Conservation (phyloP, 2,888 invertebrate genomes). For the Punctoribates punctum region DNA sequence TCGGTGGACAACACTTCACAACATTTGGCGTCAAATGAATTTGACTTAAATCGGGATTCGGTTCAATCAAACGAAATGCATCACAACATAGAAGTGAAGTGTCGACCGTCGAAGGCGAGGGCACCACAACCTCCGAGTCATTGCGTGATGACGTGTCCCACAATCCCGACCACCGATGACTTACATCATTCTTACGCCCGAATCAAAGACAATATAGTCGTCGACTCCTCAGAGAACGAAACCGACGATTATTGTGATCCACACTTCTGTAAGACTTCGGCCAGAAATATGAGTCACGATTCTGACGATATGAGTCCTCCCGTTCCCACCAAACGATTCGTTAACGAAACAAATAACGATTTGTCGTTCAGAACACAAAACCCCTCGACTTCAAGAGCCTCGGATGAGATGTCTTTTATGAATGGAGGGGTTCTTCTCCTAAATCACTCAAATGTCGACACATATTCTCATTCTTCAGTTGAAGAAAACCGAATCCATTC, state of each 20-base stretch:
- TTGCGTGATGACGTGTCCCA: background rate
- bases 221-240: conserved; percentile 40
- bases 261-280: background rate
- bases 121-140: conserved; percentile 12
- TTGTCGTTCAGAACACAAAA: background rate
- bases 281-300: background rate
- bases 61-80: background rate
- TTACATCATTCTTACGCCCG: conserved; percentile 38
- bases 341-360: background rate
- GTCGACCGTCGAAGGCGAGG: background rate
- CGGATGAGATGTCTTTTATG: background rate
- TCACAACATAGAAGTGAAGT: background rate
- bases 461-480: background rate
- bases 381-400: background rate
- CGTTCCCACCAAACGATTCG: background rate
- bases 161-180: background rate
- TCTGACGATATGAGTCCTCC: background rate
- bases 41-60: background rate
- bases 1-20: background rate
- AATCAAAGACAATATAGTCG: conserved; percentile 14
- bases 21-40: background rate
- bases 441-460: background rate
- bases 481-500: background rate
- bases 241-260: conserved; percentile 38
- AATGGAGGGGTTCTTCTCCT: background rate